Percentiles rank a stretch among this genome's conserved stretches.
These are phyloP conservation scores for Oxyruncus cristatus DNA, from an alignment of 2,113 vertebrate species.

Conservation along the genomic window DNA sequence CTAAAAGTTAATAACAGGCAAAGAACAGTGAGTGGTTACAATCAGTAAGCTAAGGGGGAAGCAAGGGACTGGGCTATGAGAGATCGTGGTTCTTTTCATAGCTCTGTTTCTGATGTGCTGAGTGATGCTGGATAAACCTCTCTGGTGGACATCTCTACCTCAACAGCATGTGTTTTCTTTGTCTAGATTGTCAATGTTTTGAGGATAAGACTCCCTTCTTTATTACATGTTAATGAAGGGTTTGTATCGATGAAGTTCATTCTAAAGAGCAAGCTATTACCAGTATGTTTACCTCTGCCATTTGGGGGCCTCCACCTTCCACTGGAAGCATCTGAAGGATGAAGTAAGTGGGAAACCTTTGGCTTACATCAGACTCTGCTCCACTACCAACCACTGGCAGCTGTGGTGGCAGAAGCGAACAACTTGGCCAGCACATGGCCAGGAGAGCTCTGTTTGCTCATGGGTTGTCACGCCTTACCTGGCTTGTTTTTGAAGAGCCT, in stretches of 20 bases:
- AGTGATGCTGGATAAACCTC: background rate
- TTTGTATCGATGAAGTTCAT: background rate
- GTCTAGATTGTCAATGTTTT: background rate
- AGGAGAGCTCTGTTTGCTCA: background rate
- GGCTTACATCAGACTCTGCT: background rate
- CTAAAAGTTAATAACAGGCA: background rate
- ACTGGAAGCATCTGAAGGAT: background rate
- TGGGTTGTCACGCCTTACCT: background rate
- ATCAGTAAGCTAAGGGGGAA: background rate
- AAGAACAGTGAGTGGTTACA: background rate
- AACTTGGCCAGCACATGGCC: background rate
- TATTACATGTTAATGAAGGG: background rate
- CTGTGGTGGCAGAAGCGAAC: background rate
- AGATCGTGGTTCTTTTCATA: background rate
- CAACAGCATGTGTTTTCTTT: background rate
- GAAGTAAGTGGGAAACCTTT: background rate
- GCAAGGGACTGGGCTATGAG: background rate
- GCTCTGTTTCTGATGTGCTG: background rate
- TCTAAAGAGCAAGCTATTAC: background rate
- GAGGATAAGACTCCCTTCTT: background rate
- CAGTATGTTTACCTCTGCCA: background rate
- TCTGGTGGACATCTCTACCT: background rate
- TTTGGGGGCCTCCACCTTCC: background rate
- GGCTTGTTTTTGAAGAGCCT: background rate
- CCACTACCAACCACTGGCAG: background rate